Percentiles rank a stretch among this genome's conserved stretches.
Conservation (phyloP, 2,113 vertebrate species). For the Candoia aspera region DNA sequence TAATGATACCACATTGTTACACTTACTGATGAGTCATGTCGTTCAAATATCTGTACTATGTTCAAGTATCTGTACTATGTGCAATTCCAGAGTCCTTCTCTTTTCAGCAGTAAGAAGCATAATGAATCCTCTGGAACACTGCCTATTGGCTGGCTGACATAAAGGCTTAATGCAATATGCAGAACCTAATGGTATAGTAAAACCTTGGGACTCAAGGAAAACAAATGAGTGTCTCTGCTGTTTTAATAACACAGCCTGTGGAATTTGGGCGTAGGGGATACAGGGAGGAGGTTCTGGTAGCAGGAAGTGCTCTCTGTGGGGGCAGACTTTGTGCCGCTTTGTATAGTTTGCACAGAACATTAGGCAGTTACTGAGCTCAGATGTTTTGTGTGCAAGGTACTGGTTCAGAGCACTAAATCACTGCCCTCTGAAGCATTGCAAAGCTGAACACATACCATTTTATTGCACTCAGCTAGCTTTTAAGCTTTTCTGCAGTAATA, state of each 20-base stretch:
- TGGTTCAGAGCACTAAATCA: constrained; percentile 51
- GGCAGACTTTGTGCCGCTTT: constrained; percentile 24
- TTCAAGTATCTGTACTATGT: background rate
- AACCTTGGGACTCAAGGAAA: background rate
- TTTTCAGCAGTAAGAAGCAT: constrained; percentile 29
- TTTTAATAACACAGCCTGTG: accelerated
- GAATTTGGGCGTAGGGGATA: background rate
- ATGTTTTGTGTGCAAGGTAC: constrained; percentile 33
- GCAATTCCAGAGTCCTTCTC: background rate
- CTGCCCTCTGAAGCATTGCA: constrained; percentile 58
- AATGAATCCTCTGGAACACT: background rate
- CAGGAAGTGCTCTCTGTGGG: constrained; percentile 33
- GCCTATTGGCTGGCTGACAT: background rate
- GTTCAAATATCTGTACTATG: constrained; percentile 1
- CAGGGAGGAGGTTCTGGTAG: background rate
- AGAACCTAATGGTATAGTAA: background rate
- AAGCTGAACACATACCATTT: constrained; percentile 59
- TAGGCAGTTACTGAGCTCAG: constrained; percentile 50
- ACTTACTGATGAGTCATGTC: constrained; percentile 24
- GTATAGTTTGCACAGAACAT: constrained; percentile 25
- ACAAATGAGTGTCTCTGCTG: accelerated
- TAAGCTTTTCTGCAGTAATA: constrained; percentile 71
- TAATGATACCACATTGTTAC: constrained; percentile 22
- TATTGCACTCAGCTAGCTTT: constrained; percentile 69
- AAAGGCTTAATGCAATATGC: constrained; percentile 16